Evolutionary conservation across 1,140 invertebrate species (phyloP), one percentile per base, ranked within the genome.

Genomic region (Bilobella aurantiaca): DNA sequence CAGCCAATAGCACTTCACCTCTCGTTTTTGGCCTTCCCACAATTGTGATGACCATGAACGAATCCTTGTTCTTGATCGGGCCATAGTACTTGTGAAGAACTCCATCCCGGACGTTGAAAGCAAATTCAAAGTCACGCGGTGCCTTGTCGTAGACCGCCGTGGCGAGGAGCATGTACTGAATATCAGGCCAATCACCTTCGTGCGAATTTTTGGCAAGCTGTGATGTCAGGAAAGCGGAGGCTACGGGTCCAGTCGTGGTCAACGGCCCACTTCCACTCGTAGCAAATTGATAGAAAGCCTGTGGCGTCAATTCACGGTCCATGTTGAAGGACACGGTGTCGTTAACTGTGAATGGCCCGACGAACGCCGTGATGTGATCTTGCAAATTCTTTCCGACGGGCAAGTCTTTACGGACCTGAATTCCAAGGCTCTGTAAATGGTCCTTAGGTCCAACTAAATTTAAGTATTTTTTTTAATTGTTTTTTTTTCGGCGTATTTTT

Each of bases 1-100:
- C 89, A 63, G 83, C 84, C 0, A 96, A 74, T 18, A 85, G 81
- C 3, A 96, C 79, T 83, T 86, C 87, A 0, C 92, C 92, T 0
- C 83, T 82, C 74, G 90, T 93, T 74, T 85, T 86, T 0, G 92
- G 91, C 2, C 91, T 79, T 32, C 93, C 75, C 0, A 92, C 73
- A 1, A 91, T 75, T 0, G 89, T 90, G 12, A 91, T 76, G 65
- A 93, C 87, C 0, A 68, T 66, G 31, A 70, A 70, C 2, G 66
- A 68, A 46, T 70, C 69, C 23, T 65, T 30, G 23, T 61, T 63
- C 49, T 63, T 62, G 8, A 58, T 62, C 18, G 57, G n/a, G 27
- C 30, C 56, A 32, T 68, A 68, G 47, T 63, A 70, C 60, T 70
- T 68, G 14, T 64, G 30, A 23, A 70, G 32, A 3, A 65, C 47